Base-by-base conservation (phyloP, 2,113 vertebrate genomes). In the Fregata magnificens region DNA sequence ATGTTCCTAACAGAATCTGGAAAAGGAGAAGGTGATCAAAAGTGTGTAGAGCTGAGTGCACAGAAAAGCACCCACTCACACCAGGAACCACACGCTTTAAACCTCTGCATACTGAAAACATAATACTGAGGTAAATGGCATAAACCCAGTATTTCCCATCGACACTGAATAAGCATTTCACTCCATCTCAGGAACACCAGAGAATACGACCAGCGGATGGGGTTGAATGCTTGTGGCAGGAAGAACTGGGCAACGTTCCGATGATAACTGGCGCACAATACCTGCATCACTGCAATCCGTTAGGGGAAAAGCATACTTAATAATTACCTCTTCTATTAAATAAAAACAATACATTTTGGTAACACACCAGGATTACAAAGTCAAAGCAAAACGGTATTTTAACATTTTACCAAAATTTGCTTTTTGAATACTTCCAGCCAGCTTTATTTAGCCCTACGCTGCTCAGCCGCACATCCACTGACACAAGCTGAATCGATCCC, bases 141-240 rank as follows among this genome's bases (percentile, higher is more conserved):
- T 13, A 56, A 81, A 58, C 25, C 5, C 49, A 58, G 40, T 26
- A 40, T 19, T 52, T 76, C 32, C 62, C 56, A 58, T n/a, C 0
- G 1, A 56, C 1, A 2, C 47, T 38, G 18, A 44, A 16, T 22
- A 79, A 49, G 16, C 10, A 13, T 49, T 49, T 59, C 38, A 34
- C 15, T 31, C 36, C 8, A 6, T 32, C 44, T 47, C 21, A 24
- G 63, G 22, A 65, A 59, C 34, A 25, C 7, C 21, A 15, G 61
- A 56, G 42, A 34, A 56, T 19, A 31, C 1, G 0, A 45, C 2
- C 0, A 38, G 16, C 1, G 0, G 9, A 6, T 0, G 2, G 32
- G 10, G 15, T 16, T 10, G 6, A 69, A 49, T 1, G 2, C 4
- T 7, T 59, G 29, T 0, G 1, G 28, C 15, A 61, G 40, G 24